These are phyloP conservation scores for Periparus ater DNA, from an alignment of 2,797 vertebrate species.

Conservation along the genomic window DNA sequence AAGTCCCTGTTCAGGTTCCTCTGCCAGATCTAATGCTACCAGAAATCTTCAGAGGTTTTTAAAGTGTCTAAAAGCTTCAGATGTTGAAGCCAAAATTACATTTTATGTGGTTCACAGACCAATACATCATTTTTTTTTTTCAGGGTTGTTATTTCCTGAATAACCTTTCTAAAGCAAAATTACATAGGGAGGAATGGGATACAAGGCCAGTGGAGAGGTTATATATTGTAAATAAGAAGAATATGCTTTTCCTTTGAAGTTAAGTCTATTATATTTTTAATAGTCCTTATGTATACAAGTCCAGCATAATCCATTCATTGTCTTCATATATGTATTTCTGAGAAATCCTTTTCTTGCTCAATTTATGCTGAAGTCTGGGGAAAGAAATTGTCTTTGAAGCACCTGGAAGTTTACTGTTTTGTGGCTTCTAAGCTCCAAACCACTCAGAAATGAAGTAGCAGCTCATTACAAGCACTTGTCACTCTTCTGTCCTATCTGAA, in stretches of 20 bases:
- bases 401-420: constrained; percentile 2
- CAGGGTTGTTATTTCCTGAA: constrained; percentile 1
- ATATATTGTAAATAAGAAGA: background rate
- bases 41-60: background rate
- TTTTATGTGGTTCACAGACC: constrained; percentile 8
- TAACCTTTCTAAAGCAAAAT: background rate
- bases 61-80: background rate
- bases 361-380: background rate
- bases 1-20: background rate
- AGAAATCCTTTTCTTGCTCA: background rate
- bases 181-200: background rate
- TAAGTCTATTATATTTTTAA: background rate
- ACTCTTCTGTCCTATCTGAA: constrained; percentile 19
- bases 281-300: background rate
- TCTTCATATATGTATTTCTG: background rate
- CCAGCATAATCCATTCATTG: background rate
- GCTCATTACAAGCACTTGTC: constrained; percentile 31
- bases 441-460: constrained; percentile 33
- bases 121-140: constrained; percentile 24
- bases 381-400: background rate
- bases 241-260: background rate
- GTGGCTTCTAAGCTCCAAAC: constrained; percentile 7
- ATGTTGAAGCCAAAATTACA: constrained; percentile 26
- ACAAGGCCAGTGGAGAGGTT: background rate
- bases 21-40: background rate